These are phyloP conservation scores for Rhadinocentrus ornatus DNA, from an alignment of 2,797 vertebrate species.

Conservation along the genomic window DNA sequence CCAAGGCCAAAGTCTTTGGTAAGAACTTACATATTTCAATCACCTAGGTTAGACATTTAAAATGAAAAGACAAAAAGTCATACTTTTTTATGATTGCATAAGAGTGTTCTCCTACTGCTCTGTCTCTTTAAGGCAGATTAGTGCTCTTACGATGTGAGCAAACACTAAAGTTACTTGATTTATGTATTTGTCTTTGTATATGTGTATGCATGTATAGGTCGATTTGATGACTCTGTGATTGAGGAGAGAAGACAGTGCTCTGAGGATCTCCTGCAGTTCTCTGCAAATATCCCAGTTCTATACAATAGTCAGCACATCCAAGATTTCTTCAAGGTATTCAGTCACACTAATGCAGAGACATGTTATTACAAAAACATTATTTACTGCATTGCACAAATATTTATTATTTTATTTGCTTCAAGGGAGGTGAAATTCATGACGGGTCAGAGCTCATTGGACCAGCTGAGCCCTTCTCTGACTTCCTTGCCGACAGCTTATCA, in stretches of 20 bases:
- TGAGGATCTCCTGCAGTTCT: conserved; percentile 97
- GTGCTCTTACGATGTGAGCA: background rate
- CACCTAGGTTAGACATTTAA: background rate
- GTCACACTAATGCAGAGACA: background rate
- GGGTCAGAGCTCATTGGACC: conserved; percentile 97
- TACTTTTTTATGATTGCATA: background rate
- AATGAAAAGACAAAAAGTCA: background rate
- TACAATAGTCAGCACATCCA: conserved; percentile 93
- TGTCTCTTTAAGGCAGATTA: conserved; percentile 17
- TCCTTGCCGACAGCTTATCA: conserved; percentile 88
- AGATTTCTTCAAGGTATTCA: conserved; percentile 95
- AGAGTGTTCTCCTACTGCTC: background rate
- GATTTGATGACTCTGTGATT: conserved; percentile 94
- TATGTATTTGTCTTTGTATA: conserved; percentile 13
- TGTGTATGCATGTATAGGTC: conserved; percentile 78
- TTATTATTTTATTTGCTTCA: conserved; percentile 43
- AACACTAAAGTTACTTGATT: background rate
- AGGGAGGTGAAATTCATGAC: conserved; percentile 95
- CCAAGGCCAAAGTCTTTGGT: conserved; percentile 98
- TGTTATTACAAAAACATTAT: background rate
- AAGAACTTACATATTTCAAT: conserved; percentile 66
- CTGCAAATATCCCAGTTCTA: conserved; percentile 94
- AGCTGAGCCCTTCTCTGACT: conserved; percentile 87
- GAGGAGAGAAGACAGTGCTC: conserved; percentile 97
- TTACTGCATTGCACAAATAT: background rate